phyloP scores from a whole-genome alignment of 2,888 invertebrate species.

The Galerucella pusilla region DNA sequence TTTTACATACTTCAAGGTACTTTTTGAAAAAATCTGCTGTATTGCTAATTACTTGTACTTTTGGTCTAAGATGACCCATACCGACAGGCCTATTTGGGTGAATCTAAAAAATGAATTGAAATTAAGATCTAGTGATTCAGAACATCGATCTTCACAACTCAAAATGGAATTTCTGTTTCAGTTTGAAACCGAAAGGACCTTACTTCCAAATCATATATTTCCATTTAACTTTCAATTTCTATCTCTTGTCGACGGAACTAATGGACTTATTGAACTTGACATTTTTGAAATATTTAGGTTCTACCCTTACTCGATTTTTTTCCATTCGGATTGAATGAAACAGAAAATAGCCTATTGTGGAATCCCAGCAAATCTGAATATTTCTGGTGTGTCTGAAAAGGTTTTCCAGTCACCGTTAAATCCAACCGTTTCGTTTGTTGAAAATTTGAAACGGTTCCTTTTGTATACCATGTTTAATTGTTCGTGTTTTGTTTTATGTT shows the following conservation, averaged over 20 bases:
- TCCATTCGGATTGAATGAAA: conserved; percentile 31
- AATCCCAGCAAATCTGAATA: conserved; percentile 32
- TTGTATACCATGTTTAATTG: conserved; percentile 29
- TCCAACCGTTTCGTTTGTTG: conserved; percentile 20
- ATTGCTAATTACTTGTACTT: too few relatives aligned
- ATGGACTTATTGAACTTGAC: conserved; percentile 36
- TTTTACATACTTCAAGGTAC: too few relatives aligned
- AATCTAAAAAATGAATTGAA: too few relatives aligned
- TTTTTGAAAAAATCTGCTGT: too few relatives aligned
- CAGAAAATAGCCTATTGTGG: conserved; percentile 36
- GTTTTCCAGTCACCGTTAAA: conserved; percentile 35
- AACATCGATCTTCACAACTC: background rate
- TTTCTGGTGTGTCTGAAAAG: conserved; percentile 30
- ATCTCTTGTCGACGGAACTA: conserved; percentile 20
- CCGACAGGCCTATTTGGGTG: too few relatives aligned
- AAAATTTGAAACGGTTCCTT: conserved; percentile 17
- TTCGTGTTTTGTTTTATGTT: conserved; percentile 28
- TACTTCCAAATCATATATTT: conserved; percentile 7
- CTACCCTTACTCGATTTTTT: conserved; percentile 32
- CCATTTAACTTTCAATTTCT: conserved; percentile 21
- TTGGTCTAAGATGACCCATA: too few relatives aligned
- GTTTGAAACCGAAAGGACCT: background rate
- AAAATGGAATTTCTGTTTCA: background rate
- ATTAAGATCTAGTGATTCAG: too few relatives aligned
- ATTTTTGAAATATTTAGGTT: conserved; percentile 28